Evolutionary conservation across 2,888 invertebrate genomes (phyloP).

Genomic region (Acleris laterana): DNA sequence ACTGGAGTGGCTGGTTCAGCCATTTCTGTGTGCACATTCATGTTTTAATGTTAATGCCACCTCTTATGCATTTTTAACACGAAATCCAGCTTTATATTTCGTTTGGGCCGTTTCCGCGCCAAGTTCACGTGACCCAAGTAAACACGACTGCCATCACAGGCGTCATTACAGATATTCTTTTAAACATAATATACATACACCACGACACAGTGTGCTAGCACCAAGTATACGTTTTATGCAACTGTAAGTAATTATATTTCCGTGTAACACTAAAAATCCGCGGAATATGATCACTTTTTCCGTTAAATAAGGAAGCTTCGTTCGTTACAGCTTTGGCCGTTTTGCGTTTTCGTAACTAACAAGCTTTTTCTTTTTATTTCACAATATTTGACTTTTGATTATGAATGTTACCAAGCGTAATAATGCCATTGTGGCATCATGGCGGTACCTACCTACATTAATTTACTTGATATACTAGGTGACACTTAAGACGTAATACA

Average conservation of each 20-base stretch:
- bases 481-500: too few species aligned
- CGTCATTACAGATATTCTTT: conserved; percentile 20
- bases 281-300: not conserved
- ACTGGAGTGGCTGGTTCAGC: conserved; percentile 60
- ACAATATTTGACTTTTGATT: conserved; percentile 11
- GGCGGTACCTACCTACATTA: too few species aligned
- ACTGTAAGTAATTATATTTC: not conserved
- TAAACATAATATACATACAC: conserved; percentile 16
- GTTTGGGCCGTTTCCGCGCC: conserved; percentile 23
- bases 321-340: conserved; percentile 1
- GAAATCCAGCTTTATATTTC: conserved; percentile 4
- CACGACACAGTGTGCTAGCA: not conserved
- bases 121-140: conserved; percentile 34
- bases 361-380: conserved; percentile 3
- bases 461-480: too few species aligned
- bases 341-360: not conserved
- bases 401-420: not conserved
- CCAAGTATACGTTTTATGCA: not conserved
- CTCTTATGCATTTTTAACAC: conserved; percentile 6
- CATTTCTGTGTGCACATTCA: conserved; percentile 66
- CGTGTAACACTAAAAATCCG: not conserved
- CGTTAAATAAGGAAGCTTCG: conserved; percentile 11
- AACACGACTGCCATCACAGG: conserved; percentile 23
- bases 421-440: not conserved
- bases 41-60: conserved; percentile 38